These are phyloP conservation scores for Callinectes sapidus DNA, from an alignment of 2,888 invertebrate species.

Conservation along the genomic window DNA sequence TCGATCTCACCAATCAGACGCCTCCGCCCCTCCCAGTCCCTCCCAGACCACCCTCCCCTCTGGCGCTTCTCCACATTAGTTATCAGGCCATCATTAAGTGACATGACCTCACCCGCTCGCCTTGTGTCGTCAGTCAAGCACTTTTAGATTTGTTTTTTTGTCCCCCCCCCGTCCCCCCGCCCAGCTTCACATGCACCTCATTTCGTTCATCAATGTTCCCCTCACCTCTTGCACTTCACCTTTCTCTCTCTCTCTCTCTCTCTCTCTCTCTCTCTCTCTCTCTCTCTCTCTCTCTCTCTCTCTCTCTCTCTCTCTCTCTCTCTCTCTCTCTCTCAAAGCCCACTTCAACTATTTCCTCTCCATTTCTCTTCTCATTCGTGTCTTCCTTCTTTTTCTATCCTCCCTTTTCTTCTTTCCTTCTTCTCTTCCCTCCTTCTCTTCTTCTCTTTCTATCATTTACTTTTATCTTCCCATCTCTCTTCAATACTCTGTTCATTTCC, in stretches of 20 bases:
- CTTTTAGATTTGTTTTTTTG: not conserved
- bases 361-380: not conserved
- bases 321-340: not conserved
- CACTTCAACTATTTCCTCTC: not conserved
- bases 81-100: constrained; percentile 8
- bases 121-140: constrained; percentile 15
- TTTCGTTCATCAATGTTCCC: not conserved
- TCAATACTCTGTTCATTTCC: not conserved
- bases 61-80: not conserved
- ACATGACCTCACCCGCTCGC: constrained; percentile 4
- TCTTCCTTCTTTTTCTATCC: not conserved
- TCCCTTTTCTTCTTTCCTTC: not conserved
- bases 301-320: not conserved
- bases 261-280: not conserved
- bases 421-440: not conserved
- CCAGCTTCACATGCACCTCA: not conserved
- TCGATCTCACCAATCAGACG: not conserved
- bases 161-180: not conserved
- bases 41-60: not conserved
- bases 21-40: not conserved
- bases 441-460: not conserved
- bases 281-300: not conserved
- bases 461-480: too few relatives aligned
- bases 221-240: not conserved
- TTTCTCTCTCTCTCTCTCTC: not conserved